Evolutionary conservation across 1,140 invertebrate genomes (phyloP).

Genomic region (Pseudomyrmex flavicornis): DNA sequence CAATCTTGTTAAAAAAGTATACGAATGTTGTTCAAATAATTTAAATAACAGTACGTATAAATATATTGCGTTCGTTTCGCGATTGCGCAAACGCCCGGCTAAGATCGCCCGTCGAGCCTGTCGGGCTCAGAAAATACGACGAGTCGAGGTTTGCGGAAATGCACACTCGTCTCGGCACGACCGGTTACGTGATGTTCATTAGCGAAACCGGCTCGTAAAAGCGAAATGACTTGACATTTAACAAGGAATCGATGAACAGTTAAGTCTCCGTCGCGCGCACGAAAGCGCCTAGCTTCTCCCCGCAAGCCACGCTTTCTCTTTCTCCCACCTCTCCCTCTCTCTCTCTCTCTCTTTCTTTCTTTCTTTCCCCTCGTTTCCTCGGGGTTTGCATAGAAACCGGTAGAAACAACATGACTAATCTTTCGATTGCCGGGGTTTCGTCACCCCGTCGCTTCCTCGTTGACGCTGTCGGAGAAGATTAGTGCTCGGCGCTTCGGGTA

Average conservation of each 20-base stretch:
- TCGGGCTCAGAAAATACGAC: too few species aligned
- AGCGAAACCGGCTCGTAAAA: constrained; percentile 67
- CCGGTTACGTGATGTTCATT: constrained; percentile 70
- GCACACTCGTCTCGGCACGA: constrained; percentile 26
- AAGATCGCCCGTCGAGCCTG: too few species aligned
- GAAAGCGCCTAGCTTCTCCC: constrained; percentile 54
- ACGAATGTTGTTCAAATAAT: too few species aligned
- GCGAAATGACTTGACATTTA: constrained; percentile 74
- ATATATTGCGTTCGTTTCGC: too few species aligned
- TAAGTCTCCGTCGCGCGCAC: constrained; percentile 64
- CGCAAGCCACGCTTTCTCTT: neutral
- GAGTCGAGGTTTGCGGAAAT: constrained; percentile 22
- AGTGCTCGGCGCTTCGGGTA: neutral
- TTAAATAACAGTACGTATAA: too few species aligned
- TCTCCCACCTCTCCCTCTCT: neutral
- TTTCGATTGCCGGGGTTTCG: constrained; percentile 2
- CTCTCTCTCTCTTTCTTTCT: neutral
- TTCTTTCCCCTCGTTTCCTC: neutral
- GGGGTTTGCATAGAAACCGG: constrained; percentile 46
- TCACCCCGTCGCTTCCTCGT: neutral
- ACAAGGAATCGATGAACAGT: constrained; percentile 74
- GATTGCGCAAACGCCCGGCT: too few species aligned
- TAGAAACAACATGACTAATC: constrained; percentile 61
- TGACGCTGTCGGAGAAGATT: constrained; percentile 14
- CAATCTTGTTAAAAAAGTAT: too few species aligned